These are phyloP conservation scores for Melikaiella ostensackeni DNA, from an alignment of 2,888 invertebrate genomes.

Conservation along the genomic window DNA sequence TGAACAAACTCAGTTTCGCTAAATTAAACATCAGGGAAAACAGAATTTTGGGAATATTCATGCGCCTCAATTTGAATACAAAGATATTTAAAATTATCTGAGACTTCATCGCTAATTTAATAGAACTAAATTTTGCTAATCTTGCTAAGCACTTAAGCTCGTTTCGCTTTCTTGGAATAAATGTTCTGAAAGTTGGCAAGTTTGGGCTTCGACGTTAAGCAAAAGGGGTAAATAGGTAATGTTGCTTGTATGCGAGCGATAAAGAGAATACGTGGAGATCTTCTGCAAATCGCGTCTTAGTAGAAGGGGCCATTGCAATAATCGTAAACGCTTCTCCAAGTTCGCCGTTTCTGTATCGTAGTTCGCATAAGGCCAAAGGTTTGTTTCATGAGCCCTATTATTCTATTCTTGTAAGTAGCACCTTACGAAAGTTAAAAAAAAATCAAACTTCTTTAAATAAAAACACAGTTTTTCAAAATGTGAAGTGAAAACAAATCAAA, in stretches of 20 bases:
- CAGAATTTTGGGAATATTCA: too few species aligned
- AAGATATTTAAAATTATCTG: not conserved
- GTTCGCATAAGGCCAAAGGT: constrained; percentile 27
- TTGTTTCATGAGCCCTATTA: constrained; percentile 49
- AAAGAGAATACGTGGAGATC: constrained; percentile 43
- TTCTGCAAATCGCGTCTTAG: constrained; percentile 47
- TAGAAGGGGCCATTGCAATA: constrained; percentile 49
- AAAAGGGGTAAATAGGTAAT: not conserved
- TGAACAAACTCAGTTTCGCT: too few species aligned
- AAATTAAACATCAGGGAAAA: too few species aligned
- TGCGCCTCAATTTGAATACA: too few species aligned
- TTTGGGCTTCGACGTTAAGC: constrained; percentile 19
- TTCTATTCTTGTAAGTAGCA: constrained; percentile 8
- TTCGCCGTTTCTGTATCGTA: constrained; percentile 44
- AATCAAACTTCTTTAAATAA: too few species aligned
- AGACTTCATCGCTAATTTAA: not conserved
- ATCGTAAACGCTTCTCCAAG: constrained; percentile 55
- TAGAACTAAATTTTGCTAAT: not conserved
- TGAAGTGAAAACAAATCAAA: too few species aligned
- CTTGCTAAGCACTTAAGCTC: not conserved
- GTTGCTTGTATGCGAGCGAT: constrained; percentile 21
- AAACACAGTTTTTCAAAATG: too few species aligned
- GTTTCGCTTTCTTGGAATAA: constrained; percentile 16
- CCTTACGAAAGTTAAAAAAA: too few species aligned
- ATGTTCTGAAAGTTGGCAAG: constrained; percentile 12